Conservation (phyloP, 23 tunicate species). For the Phallusia fumigata region DNA sequence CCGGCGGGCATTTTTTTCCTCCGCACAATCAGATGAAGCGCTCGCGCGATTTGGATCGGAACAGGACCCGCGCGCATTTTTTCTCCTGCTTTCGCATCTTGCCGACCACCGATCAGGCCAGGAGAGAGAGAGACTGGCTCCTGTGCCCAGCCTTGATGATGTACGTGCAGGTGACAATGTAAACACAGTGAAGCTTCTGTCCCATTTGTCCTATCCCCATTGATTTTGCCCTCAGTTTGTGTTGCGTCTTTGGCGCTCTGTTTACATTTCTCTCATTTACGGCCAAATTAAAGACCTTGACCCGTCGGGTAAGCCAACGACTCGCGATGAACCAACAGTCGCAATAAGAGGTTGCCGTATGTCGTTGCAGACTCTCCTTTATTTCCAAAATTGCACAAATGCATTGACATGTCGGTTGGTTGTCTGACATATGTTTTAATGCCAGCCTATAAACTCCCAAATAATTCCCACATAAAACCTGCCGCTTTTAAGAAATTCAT, state of each 20-base stretch:
- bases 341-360: too few species aligned
- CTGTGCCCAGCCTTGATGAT: not conserved
- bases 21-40: not conserved
- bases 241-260: not conserved
- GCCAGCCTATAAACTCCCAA: too few species aligned
- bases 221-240: not conserved
- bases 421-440: too few species aligned
- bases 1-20: conserved; percentile 8
- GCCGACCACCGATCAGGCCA: not conserved
- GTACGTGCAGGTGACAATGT: not conserved
- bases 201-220: not conserved
- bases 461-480: too few species aligned
- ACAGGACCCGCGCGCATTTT: not conserved
- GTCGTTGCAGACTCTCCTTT: too few species aligned
- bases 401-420: too few species aligned
- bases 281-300: not conserved
- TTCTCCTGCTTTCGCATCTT: not conserved
- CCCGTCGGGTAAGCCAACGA: not conserved
- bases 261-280: not conserved
- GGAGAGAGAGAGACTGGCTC: not conserved
- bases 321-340: too few species aligned
- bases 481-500: too few species aligned
- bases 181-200: not conserved
- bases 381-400: too few species aligned
- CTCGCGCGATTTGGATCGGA: not conserved